Conservation (phyloP, 1,140 invertebrate species). For the Rhopalosiphum maidis region DNA sequence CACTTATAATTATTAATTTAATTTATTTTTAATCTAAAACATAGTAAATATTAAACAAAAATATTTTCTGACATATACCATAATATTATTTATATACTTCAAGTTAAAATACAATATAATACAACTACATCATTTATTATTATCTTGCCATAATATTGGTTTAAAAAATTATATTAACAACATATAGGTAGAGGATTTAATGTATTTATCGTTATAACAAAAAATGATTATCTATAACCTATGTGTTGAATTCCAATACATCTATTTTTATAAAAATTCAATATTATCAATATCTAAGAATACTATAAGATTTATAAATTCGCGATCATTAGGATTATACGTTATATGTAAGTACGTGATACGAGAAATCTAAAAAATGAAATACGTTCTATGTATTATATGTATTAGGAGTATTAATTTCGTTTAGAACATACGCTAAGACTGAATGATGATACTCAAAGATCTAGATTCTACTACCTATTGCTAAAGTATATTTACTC, state of each 20-base stretch:
- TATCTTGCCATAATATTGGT: no score
- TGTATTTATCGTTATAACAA: neutral
- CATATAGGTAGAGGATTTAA: no score
- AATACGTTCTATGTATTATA: neutral
- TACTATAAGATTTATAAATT: neutral
- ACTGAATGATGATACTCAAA: constrained; percentile 15
- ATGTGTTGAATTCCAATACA: neutral
- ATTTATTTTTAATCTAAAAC: no score
- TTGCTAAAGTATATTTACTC: constrained; percentile 36
- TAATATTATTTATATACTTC: neutral
- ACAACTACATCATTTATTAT: no score
- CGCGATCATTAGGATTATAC: neutral
- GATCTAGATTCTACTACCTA: neutral
- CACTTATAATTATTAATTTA: no score
- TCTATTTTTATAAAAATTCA: neutral
- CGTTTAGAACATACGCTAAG: neutral
- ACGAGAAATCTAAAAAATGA: neutral
- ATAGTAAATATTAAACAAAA: no score
- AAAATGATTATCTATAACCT: neutral
- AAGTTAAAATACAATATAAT: no score
- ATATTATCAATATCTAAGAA: neutral
- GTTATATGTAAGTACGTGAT: neutral
- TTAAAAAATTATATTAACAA: no score
- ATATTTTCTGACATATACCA: no score
- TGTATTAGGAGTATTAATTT: neutral